Percentiles rank a stretch among this genome's conserved stretches.
Evolutionary conservation across 2,797 vertebrate genomes (phyloP).

Genomic region (Trachops cirrhosus): DNA sequence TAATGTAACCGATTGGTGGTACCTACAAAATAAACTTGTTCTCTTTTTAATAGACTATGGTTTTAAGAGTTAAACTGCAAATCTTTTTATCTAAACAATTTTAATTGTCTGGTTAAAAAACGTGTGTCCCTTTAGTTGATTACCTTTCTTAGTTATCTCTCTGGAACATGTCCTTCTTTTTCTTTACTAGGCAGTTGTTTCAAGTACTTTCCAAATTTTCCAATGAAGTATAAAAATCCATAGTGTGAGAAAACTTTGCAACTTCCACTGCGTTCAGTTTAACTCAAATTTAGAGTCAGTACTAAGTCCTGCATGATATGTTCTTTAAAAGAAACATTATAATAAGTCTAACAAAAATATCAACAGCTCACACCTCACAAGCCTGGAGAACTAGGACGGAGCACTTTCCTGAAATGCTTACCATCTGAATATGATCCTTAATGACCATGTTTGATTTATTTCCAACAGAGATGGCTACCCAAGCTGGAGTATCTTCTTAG

Average conservation of each 20-base stretch:
- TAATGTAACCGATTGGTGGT: background rate
- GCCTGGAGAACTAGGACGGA: background rate
- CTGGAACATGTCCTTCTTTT: background rate
- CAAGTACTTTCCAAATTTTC: constrained; percentile 26
- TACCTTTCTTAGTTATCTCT: background rate
- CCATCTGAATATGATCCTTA: constrained; percentile 43
- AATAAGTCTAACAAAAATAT: constrained; percentile 51
- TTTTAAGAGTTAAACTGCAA: background rate
- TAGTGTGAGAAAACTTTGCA: constrained; percentile 10
- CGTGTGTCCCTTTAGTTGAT: background rate
- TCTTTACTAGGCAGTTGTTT: background rate
- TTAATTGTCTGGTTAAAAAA: background rate
- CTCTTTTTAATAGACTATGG: background rate
- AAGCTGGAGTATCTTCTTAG: background rate
- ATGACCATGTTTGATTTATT: constrained; percentile 60
- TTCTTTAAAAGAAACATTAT: constrained; percentile 40
- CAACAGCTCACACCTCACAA: constrained; percentile 43
- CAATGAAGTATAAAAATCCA: background rate
- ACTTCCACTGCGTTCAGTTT: constrained; percentile 55
- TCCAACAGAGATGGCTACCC: constrained; percentile 27
- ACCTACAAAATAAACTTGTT: background rate
- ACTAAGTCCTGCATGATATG: background rate
- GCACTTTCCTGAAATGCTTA: constrained; percentile 26
- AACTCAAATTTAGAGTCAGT: constrained; percentile 50
- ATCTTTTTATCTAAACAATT: background rate